Evolutionary conservation across 2,888 invertebrate genomes (phyloP).

Genomic region (Drosophila phalerata): DNA sequence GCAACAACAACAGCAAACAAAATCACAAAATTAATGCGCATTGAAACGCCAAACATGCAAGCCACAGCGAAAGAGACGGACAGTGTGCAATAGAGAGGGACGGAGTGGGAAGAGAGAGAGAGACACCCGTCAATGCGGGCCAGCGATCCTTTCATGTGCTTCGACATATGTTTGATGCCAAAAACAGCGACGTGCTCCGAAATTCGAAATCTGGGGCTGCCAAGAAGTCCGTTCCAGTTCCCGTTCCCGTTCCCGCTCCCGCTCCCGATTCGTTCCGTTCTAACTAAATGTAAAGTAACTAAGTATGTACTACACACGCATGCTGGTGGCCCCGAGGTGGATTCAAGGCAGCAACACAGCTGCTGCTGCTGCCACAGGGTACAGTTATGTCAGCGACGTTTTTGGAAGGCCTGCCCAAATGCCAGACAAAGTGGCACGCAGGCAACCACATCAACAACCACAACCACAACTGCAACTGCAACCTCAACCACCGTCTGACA

Average conservation of each 20-base stretch:
- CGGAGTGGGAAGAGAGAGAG: not conserved
- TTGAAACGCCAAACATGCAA: slow-evolving; percentile 82
- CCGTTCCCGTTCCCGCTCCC: no score
- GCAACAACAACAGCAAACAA: slow-evolving; percentile 68
- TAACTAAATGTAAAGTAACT: slow-evolving; percentile 8
- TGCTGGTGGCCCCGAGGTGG: slow-evolving; percentile 45
- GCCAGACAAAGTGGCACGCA: slow-evolving; percentile 78
- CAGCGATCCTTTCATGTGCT: slow-evolving; percentile 75
- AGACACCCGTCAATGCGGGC: slow-evolving; percentile 4
- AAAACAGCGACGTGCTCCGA: slow-evolving; percentile 79
- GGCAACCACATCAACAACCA: slow-evolving; percentile 34
- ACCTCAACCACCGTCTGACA: slow-evolving; percentile 41
- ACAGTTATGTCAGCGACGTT: slow-evolving; percentile 81
- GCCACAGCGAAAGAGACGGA: slow-evolving; percentile 17
- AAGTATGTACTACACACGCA: slow-evolving; percentile 58
- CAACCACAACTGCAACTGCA: slow-evolving; percentile 19
- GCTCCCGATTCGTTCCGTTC: slow-evolving; percentile 8
- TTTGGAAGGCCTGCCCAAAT: slow-evolving; percentile 75
- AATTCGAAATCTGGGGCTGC: slow-evolving; percentile 64
- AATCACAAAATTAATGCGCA: slow-evolving; percentile 78
- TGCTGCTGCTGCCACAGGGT: slow-evolving; percentile 55
- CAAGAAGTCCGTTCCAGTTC: slow-evolving; percentile 16
- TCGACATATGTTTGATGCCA: slow-evolving; percentile 80
- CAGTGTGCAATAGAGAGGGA: not conserved
- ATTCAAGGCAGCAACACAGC: slow-evolving; percentile 3